Conservation (phyloP, 2,113 vertebrate genomes). For the Ginglymostoma cirratum region DNA sequence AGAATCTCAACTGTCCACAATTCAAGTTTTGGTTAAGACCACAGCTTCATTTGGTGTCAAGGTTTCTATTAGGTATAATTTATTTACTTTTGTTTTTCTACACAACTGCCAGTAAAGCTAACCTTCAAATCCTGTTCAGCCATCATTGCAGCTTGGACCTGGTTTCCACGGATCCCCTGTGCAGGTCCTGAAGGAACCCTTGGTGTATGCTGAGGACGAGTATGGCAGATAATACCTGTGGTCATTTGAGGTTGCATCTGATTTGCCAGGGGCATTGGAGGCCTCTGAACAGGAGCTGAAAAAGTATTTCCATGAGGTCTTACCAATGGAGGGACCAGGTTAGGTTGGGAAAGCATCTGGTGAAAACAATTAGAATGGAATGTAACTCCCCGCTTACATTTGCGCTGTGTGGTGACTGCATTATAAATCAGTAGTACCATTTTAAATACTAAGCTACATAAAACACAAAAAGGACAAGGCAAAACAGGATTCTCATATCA, state of each 20-base stretch:
- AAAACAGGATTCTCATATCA: background rate
- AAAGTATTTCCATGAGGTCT: conserved; percentile 87
- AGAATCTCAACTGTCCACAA: background rate
- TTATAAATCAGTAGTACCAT: background rate
- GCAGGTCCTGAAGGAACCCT: conserved; percentile 74
- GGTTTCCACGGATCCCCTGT: conserved; percentile 73
- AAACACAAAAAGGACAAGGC: background rate
- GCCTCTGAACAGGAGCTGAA: conserved; percentile 81
- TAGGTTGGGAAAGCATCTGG: conserved; percentile 93
- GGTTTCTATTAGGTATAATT: background rate
- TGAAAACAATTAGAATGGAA: conserved; percentile 39
- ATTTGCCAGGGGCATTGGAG: conserved; percentile 71
- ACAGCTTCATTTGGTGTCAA: background rate
- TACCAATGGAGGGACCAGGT: conserved; percentile 87
- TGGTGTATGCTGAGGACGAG: conserved; percentile 71
- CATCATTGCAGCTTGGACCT: conserved; percentile 75
- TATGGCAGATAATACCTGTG: conserved; percentile 86
- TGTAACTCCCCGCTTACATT: background rate
- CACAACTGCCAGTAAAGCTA: conserved; percentile 42
- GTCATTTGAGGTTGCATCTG: conserved; percentile 75
- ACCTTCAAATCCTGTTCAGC: conserved; percentile 92
- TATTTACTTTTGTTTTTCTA: background rate
- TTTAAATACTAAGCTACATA: background rate
- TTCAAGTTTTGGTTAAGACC: background rate
- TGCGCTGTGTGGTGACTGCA: background rate